Conservation (phyloP, 2,888 invertebrate species). For the Lasioglossum lativentre region DNA sequence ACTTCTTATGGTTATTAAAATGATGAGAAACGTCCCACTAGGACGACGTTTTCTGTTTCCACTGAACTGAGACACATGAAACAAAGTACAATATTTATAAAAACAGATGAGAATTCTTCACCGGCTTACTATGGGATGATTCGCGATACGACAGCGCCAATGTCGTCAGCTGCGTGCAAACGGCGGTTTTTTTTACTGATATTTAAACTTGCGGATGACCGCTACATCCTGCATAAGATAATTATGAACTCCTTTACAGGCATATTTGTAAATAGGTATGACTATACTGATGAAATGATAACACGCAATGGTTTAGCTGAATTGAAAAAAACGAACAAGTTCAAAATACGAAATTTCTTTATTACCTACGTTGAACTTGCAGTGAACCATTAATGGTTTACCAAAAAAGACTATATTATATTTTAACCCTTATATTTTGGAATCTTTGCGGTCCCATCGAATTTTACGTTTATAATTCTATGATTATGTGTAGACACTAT, state of each 20-base stretch:
- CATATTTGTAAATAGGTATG: background rate
- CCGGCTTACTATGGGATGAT: conserved; percentile 61
- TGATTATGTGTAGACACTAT: background rate
- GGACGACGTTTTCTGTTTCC: conserved; percentile 39
- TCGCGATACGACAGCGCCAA: conserved; percentile 67
- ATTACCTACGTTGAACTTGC: background rate
- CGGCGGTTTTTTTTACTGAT: conserved; percentile 47
- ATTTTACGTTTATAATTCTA: background rate
- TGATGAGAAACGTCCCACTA: conserved; percentile 32
- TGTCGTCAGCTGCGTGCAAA: conserved; percentile 54
- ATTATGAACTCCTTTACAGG: conserved; percentile 3
- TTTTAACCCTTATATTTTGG: background rate
- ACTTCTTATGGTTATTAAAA: conserved; percentile 12
- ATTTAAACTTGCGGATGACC: conserved; percentile 59
- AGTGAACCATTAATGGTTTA: background rate
- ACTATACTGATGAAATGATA: background rate
- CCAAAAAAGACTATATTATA: background rate
- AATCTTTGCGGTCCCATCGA: background rate
- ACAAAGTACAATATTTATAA: conserved; percentile 72
- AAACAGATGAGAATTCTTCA: conserved; percentile 71
- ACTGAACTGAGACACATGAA: conserved; percentile 39
- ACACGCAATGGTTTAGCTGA: background rate
- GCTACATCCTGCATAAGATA: conserved; percentile 31
- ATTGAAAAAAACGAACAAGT: background rate
- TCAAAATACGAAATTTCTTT: background rate